phyloP scores from a whole-genome alignment of 2,888 invertebrate genomes.

The Sesia apiformis region DNA sequence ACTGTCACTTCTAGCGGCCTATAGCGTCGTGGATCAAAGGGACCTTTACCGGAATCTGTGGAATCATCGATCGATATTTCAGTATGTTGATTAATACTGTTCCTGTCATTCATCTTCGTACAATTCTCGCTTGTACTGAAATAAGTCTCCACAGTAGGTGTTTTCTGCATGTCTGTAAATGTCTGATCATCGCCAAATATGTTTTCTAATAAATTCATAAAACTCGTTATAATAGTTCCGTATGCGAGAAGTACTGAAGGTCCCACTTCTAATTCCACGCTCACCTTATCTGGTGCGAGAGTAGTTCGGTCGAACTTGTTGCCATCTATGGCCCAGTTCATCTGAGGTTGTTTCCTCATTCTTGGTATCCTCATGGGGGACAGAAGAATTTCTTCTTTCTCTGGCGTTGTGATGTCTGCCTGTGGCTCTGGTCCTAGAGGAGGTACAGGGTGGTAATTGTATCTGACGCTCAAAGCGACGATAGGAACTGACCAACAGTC shows the following conservation, averaged over 20 bases:
- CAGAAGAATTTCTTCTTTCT: conserved; percentile 92
- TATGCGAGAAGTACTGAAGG: conserved; percentile 94
- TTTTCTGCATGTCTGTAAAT: conserved; percentile 92
- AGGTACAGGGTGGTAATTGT: conserved; percentile 94
- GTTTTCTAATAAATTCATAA: conserved; percentile 95
- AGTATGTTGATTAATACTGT: conserved; percentile 58
- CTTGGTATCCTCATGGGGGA: conserved; percentile 94
- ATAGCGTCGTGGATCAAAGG: conserved; percentile 91
- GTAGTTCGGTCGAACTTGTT: conserved; percentile 91
- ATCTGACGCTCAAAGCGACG: conserved; percentile 91
- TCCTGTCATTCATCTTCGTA: conserved; percentile 52
- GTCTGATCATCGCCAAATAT: conserved; percentile 97
- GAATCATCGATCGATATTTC: conserved; percentile 78
- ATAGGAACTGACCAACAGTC: conserved; percentile 98
- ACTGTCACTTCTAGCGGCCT: conserved; percentile 94
- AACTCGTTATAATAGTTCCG: conserved; percentile 91
- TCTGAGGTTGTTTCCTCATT: conserved; percentile 80
- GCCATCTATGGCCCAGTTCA: conserved; percentile 79
- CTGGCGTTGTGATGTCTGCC: conserved; percentile 94
- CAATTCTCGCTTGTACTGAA: conserved; percentile 46
- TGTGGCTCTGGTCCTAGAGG: conserved; percentile 91
- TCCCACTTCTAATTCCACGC: conserved; percentile 94
- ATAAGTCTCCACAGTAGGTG: conserved; percentile 57
- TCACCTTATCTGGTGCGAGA: conserved; percentile 90
- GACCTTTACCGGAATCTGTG: conserved; percentile 72